These are phyloP conservation scores for Spongia lamella DNA, from an alignment of 37 sponge, comb jelly and placozoan species.

Conservation along the genomic window DNA sequence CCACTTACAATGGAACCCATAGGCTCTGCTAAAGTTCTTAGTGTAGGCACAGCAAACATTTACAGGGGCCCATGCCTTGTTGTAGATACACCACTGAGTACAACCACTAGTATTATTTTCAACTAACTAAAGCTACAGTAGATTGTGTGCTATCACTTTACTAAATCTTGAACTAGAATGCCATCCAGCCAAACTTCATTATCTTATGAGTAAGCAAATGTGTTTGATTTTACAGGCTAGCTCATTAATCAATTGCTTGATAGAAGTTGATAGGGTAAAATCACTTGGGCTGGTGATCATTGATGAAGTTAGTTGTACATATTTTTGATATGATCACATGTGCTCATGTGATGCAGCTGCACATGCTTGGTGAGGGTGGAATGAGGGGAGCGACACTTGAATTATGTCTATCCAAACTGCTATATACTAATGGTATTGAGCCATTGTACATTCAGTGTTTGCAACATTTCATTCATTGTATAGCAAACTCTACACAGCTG, in stretches of 20 bases:
- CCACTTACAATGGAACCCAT: too few species aligned
- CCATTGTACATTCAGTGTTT: not conserved
- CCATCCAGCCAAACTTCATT: too few species aligned
- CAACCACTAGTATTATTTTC: too few species aligned
- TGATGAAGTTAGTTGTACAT: conserved; percentile 67
- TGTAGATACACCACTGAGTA: too few species aligned
- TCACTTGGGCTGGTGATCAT: conserved; percentile 84
- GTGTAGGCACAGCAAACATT: too few species aligned
- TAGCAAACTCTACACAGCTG: conserved; percentile 46
- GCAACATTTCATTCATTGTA: not conserved
- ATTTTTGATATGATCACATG: too few species aligned
- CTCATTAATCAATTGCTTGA: conserved; percentile 76
- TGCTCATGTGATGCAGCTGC: conserved; percentile 45
- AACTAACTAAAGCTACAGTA: too few species aligned
- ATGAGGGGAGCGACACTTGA: conserved; percentile 90
- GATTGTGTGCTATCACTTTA: too few species aligned
- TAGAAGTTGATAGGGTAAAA: conserved; percentile 58
- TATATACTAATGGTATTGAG: conserved; percentile 26
- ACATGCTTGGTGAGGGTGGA: conserved; percentile 94
- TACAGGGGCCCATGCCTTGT: too few species aligned
- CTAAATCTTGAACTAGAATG: too few species aligned
- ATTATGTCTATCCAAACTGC: conserved; percentile 77
- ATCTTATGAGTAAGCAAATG: too few species aligned
- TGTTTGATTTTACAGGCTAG: conserved; percentile 81
- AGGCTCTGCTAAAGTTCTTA: too few species aligned